These are phyloP conservation scores for Drosophila incognita DNA, from an alignment of 2,888 invertebrate species.

Conservation along the genomic window DNA sequence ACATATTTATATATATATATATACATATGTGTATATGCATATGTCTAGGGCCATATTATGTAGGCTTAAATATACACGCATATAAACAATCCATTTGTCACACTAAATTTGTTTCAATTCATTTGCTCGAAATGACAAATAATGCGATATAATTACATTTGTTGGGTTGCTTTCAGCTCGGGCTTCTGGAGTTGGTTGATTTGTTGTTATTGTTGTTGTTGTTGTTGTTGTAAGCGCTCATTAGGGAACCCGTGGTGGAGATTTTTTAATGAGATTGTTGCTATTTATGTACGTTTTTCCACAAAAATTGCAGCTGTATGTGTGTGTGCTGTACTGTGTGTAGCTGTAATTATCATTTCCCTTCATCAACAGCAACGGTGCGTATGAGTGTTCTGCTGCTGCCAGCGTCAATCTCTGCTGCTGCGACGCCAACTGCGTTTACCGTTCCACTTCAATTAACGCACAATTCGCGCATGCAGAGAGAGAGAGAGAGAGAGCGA, in stretches of 20 bases:
- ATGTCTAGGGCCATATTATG: conserved; percentile 3
- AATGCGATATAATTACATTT: conserved; percentile 77
- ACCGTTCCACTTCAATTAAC: conserved; percentile 63
- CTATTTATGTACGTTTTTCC: conserved; percentile 83
- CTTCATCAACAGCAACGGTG: conserved; percentile 68
- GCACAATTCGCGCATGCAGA: conserved; percentile 43
- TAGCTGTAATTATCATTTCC: conserved; percentile 80
- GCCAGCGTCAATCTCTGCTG: conserved; percentile 16
- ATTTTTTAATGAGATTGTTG: conserved; percentile 82
- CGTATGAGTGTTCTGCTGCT: conserved; percentile 63
- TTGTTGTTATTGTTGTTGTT: not conserved
- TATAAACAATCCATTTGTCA: conserved; percentile 82
- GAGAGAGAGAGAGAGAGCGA: not conserved
- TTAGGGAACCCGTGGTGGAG: conserved; percentile 55
- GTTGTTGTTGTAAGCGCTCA: conserved; percentile 48
- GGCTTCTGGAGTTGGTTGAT: conserved; percentile 7
- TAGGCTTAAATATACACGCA: conserved; percentile 21
- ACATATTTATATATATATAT: not conserved
- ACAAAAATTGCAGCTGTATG: conserved; percentile 60
- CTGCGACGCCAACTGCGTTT: conserved; percentile 42
- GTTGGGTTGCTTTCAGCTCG: conserved; percentile 23
- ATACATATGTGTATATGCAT: not conserved
- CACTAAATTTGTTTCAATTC: conserved; percentile 84
- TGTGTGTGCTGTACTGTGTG: conserved; percentile 12
- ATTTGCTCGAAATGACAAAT: conserved; percentile 82